Conservation (phyloP, 2,797 vertebrate species). For the Brachyalestes nurse region DNA sequence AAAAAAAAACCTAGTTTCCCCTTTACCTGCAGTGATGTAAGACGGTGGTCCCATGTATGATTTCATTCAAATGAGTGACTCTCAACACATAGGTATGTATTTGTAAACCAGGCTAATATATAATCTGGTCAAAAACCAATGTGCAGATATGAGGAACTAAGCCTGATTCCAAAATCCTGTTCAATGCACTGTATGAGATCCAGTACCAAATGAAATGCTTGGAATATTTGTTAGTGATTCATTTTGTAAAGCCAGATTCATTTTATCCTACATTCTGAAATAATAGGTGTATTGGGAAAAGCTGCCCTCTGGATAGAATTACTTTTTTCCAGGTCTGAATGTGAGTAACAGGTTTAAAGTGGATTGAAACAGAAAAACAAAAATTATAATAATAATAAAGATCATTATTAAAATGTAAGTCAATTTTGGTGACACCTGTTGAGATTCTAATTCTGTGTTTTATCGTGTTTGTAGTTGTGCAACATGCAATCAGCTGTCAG, state of each 20-base stretch:
- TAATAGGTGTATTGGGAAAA: constrained; percentile 22
- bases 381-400: constrained; percentile 46
- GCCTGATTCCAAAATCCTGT: not conserved
- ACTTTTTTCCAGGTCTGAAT: constrained; percentile 52
- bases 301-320: constrained; percentile 33
- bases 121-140: constrained; percentile 2
- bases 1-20: not conserved
- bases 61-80: constrained; percentile 53
- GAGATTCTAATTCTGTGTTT: not conserved
- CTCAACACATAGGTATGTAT: constrained; percentile 4
- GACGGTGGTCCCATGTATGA: constrained; percentile 63
- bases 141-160: not conserved
- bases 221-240: not conserved
- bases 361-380: constrained; percentile 50
- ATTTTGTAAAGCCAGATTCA: not conserved
- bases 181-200: not conserved
- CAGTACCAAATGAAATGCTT: not conserved
- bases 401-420: constrained; percentile 26
- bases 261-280: constrained; percentile 13
- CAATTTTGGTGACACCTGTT: not conserved
- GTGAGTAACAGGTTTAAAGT: constrained; percentile 44
- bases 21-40: constrained; percentile 64
- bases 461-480: not conserved
- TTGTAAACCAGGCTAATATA: constrained; percentile 41
- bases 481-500: too few species aligned